Evolutionary conservation across 92 coral and sea anemone genomes (phyloP).

Genomic region (Bergia puertoricense): DNA sequence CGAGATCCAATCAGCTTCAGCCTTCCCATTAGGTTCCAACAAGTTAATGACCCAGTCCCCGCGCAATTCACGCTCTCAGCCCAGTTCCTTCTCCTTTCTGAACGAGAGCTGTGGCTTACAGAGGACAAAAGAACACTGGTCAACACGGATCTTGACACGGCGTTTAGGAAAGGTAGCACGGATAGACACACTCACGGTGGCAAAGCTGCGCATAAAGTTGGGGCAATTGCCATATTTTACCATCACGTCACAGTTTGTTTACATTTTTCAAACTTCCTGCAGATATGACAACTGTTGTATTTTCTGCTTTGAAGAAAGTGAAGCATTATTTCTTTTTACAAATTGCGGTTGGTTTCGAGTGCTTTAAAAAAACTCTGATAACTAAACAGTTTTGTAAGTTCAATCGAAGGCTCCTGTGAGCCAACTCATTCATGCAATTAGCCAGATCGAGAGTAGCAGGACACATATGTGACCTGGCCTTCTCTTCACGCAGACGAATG

Average conservation of each 20-base stretch:
- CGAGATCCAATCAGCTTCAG: conserved; percentile 88
- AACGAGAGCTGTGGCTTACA: conserved; percentile 72
- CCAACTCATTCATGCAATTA: too few species aligned
- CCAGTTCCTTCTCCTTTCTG: conserved; percentile 79
- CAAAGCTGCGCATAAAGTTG: background rate
- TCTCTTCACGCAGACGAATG: too few species aligned
- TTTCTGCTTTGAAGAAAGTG: too few species aligned
- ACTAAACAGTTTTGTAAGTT: too few species aligned
- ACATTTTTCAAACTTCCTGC: background rate
- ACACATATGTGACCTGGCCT: too few species aligned
- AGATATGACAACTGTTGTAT: background rate
- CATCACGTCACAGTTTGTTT: background rate
- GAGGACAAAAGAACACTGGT: conserved; percentile 46
- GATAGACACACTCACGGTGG: background rate
- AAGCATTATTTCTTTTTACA: too few species aligned
- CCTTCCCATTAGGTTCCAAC: conserved; percentile 97
- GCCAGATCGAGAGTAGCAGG: too few species aligned
- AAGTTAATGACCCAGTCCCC: conserved; percentile 96
- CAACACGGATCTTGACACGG: conserved; percentile 67
- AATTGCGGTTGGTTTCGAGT: too few species aligned
- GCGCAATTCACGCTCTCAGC: conserved; percentile 88
- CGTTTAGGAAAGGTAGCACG: conserved; percentile 80
- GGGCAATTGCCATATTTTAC: background rate
- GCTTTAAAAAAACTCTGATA: too few species aligned
- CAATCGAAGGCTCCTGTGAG: too few species aligned